Conservation (phyloP, 2,797 vertebrate species). For the Myioborus miniatus region DNA sequence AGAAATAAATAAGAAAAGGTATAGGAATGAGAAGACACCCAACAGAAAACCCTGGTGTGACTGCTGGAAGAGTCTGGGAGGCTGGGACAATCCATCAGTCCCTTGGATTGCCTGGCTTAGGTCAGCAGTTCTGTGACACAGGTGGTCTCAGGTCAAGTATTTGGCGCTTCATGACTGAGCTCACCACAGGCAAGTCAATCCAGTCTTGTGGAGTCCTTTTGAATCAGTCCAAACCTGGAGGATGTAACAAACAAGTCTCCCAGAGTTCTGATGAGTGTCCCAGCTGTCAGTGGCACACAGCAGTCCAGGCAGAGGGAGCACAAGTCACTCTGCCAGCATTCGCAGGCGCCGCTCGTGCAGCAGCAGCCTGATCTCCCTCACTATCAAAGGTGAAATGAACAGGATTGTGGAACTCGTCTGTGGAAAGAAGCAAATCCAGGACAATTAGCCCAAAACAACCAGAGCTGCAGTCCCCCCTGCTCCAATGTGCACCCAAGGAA, state of each 20-base stretch:
- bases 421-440: constrained; percentile 11
- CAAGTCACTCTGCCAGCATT: constrained; percentile 58
- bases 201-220: neutral
- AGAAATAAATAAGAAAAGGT: constrained; percentile 49
- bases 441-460: neutral
- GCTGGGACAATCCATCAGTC: neutral
- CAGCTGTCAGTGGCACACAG: neutral
- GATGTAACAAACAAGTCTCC: neutral
- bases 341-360: constrained; percentile 75
- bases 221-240: neutral
- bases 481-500: neutral
- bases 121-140: neutral
- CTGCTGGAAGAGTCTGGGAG: neutral
- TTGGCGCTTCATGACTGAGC: neutral
- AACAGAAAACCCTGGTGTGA: neutral
- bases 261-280: neutral
- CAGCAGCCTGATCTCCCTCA: constrained; percentile 80
- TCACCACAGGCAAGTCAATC: neutral
- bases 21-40: neutral
- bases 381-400: constrained; percentile 87
- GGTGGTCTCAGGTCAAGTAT: neutral
- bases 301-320: neutral
- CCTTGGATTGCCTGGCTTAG: neutral
- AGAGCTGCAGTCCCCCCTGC: neutral
- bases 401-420: constrained; percentile 89